Conservation (phyloP, 2,797 vertebrate genomes). For the Echeneis naucrates region DNA sequence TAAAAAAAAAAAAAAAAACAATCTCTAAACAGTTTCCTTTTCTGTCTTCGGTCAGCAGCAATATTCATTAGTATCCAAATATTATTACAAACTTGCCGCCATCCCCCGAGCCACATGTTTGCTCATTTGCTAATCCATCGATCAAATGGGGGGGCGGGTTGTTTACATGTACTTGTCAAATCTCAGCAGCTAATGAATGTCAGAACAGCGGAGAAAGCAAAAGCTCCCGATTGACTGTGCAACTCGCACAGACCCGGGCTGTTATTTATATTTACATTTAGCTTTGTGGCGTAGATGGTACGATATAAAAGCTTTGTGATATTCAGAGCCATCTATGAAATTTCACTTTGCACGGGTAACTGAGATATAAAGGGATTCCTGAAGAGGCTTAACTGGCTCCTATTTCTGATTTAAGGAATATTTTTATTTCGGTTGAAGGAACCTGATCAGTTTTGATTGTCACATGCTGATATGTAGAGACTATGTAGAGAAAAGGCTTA, state of each 20-base stretch:
- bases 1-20: conserved; percentile 4
- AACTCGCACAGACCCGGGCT: not conserved
- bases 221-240: not conserved
- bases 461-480: no score
- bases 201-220: conserved; percentile 16
- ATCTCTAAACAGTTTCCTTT: conserved; percentile 5
- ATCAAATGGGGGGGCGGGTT: conserved; percentile 27
- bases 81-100: not conserved
- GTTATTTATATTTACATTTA: no score
- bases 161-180: conserved; percentile 35
- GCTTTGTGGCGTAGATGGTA: not conserved
- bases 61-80: conserved; percentile 23
- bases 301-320: not conserved
- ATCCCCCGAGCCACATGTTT: conserved; percentile 10
- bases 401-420: no score
- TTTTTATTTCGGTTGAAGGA: no score
- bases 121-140: conserved; percentile 23
- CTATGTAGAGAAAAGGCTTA: no score
- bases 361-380: no score
- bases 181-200: conserved; percentile 40
- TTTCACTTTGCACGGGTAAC: no score
- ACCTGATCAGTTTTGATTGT: no score
- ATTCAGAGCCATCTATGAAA: no score
- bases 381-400: no score
- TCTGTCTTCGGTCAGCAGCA: conserved; percentile 16